Base-by-base conservation (phyloP, 2,113 vertebrate genomes). In the Catharus fuscescens region DNA sequence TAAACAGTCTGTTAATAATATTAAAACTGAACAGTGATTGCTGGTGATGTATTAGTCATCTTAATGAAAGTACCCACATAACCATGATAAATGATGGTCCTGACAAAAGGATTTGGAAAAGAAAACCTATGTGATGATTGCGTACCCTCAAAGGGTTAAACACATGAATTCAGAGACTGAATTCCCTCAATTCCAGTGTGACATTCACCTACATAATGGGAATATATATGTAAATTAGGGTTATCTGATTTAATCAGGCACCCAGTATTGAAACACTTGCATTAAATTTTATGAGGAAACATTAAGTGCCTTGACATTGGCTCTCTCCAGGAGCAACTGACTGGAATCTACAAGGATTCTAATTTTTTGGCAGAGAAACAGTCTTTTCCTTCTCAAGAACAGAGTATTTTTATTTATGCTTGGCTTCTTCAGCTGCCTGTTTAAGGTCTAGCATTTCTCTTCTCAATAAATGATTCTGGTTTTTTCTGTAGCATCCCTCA, bases 401-500 rank as follows among this genome's bases (percentile, higher is more conserved):
- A 56, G 29, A 42, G 12, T 34, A 42, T 76, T 83, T 12, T 25
- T 15, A 45, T 69, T 87, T 81, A 74, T 69, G 10, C 24, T 31
- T 31, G 1, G 25, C 71, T 42, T 84, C 15, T 29, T 47, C 2
- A 3, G 31, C 40, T 79, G 54, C 34, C 40, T 67, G n/a, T 48
- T 64, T 78, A 80, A 84, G 42, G 44, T 57, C 80, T 92, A 86
- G 53, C 83, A 74, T 91, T 91, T 87, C 53, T 84, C 31, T 88
- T 60, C 70, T 91, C 62, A 64, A 66, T 62, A 91, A 87, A 32
- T 1, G 0, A 79, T 81, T 92, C 48, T 28, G 6, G 81, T 69
- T 3, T 0, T 86, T 86, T 79, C 73, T 76, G 48, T 23, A 69
- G 61, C 34, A 79, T 88, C 48, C 57, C 73, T 79, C 57, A 48